Evolutionary conservation across 2,113 vertebrate genomes (phyloP), one percentile per base, ranked within the genome.

Genomic region (Megaceryle maxima): DNA sequence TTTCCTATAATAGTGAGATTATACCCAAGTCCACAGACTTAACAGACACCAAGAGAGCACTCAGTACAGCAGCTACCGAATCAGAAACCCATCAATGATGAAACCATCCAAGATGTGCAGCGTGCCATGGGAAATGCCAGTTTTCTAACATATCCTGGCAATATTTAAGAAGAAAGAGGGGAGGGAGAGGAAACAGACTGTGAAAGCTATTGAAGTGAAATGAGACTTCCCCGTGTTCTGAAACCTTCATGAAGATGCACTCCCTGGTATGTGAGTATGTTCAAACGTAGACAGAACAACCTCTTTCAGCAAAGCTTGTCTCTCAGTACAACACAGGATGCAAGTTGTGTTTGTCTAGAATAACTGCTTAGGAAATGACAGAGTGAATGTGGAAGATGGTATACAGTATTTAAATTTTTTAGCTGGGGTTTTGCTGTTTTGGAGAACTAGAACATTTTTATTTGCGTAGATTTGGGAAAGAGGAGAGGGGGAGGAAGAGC

Each of bases 51-150:
- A 95, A 60, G 82, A 96, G 95, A 88, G 95, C 93, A 92, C 96
- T 77, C 93, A 92, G 94, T 55, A 91, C 68, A 97, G 94, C 97
- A 96, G 98, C 94, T 97, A 96, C 97, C 92, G 89, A 98, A 97
- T 66, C 95, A 97, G 95, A 96, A 97, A 97, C 88, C 94, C 94
- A 95, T 69, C 96, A 31, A 22, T 96, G 97, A 98, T 92, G 92
- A 98, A 98, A 97, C 83, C 87, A 92, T 63, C 97, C 92, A 62
- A 98, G 86, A 97, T 89, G 87, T 88, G 94, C 37, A n/a, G 92
- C 26, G 50, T 46, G 97, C 94, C 74, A 70, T 79, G 83, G 92
- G 97, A 96, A 96, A 73, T 1, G 35, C 88, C 85, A 78, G 83
- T 85, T 91, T 95, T 97, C 95, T n/a, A 77, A 97, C 92, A 73